Evolutionary conservation across 2,888 invertebrate species (phyloP).

Genomic region (Melanotus villosus): DNA sequence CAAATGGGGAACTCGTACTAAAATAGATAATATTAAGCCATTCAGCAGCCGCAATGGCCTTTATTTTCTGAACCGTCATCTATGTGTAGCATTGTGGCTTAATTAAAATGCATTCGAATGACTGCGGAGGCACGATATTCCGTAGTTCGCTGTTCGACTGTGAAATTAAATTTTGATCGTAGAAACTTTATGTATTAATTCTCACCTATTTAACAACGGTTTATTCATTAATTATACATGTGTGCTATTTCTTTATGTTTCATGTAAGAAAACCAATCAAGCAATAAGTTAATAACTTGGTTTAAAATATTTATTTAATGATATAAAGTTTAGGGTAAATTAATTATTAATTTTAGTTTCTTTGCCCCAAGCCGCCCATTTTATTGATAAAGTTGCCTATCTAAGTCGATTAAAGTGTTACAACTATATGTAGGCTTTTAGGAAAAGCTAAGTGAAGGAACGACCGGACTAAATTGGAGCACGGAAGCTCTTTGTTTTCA

Average conservation of each 20-base stretch:
- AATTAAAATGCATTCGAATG: slow-evolving; percentile 35
- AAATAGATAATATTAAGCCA: slow-evolving; percentile 34
- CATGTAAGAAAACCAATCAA: too few relatives aligned
- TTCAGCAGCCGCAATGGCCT: slow-evolving; percentile 26
- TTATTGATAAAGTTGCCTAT: neutral
- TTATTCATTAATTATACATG: too few relatives aligned
- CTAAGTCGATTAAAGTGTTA: slow-evolving; percentile 6
- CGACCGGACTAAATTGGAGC: neutral
- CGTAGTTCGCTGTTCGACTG: neutral
- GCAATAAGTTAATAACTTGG: too few relatives aligned
- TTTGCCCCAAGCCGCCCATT: too few relatives aligned
- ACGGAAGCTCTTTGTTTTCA: slow-evolving; percentile 4
- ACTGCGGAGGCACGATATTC: neutral
- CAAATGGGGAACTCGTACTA: slow-evolving; percentile 9
- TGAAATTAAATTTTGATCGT: neutral
- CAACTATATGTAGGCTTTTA: neutral
- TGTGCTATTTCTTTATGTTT: too few relatives aligned
- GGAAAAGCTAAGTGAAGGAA: neutral
- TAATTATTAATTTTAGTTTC: too few relatives aligned
- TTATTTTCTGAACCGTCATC: slow-evolving; percentile 15
- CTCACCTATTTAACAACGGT: too few relatives aligned
- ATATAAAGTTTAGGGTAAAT: too few relatives aligned
- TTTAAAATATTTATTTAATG: too few relatives aligned
- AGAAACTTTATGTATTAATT: too few relatives aligned
- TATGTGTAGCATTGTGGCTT: slow-evolving; percentile 23